Evolutionary conservation across 1,140 invertebrate species (phyloP).

Genomic region (Pseudomyrmex sp.): DNA sequence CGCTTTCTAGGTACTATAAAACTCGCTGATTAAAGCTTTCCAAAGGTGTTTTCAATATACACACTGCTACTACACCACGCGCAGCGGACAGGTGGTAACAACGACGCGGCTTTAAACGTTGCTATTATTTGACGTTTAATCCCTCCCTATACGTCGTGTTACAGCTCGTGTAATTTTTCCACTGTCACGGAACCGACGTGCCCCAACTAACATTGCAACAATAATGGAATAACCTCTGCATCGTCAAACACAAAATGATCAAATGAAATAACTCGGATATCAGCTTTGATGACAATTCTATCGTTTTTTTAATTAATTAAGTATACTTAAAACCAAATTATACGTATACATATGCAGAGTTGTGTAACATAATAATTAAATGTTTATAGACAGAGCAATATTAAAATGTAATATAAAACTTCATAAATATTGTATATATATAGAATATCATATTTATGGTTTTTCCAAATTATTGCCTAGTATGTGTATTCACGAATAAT

Average conservation of each 20-base stretch:
- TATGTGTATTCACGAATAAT: not conserved
- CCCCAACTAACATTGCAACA: slow-evolving; percentile 3
- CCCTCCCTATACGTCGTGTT: not conserved
- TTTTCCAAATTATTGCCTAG: not conserved
- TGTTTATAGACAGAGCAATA: too few relatives aligned
- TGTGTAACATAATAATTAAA: too few relatives aligned
- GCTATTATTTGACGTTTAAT: slow-evolving; percentile 35
- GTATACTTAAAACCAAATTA: too few relatives aligned
- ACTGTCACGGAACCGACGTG: slow-evolving; percentile 1
- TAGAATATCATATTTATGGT: not conserved
- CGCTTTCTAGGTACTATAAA: slow-evolving; percentile 25
- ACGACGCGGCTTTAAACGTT: slow-evolving; percentile 30
- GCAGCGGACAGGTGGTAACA: slow-evolving; percentile 45
- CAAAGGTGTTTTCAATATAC: slow-evolving; percentile 29
- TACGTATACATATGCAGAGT: too few relatives aligned
- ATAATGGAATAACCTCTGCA: not conserved
- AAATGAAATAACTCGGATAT: not conserved
- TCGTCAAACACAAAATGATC: not conserved
- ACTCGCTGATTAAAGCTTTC: slow-evolving; percentile 8
- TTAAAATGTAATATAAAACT: too few relatives aligned
- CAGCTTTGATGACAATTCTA: not conserved
- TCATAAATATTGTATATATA: not conserved
- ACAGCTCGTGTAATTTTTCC: slow-evolving; percentile 15
- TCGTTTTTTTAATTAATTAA: too few relatives aligned
- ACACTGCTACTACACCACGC: not conserved